A percentile compares a stretch with the other conserved stretches of the same genome.
Conservation (phyloP, 2,888 invertebrate species). For the Megalurothrips usitatus region DNA sequence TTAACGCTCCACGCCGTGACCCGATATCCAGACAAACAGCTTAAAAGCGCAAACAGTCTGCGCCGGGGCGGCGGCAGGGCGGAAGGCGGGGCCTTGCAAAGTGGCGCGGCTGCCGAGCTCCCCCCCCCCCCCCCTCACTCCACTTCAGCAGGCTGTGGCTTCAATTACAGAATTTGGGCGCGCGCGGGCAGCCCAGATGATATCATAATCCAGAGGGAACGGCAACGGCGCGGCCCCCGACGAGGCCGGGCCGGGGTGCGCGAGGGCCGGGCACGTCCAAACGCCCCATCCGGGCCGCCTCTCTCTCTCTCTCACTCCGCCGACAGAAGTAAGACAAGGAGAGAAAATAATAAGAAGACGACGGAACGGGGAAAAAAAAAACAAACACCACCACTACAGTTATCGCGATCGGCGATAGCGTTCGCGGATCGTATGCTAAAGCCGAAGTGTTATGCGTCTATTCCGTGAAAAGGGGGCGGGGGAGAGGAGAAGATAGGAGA, state of each 20-base stretch:
- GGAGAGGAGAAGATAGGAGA: too few relatives aligned
- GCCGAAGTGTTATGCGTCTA: too few relatives aligned
- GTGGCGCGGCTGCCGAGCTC: background rate
- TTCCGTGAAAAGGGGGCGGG: too few relatives aligned
- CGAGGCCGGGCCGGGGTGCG: background rate
- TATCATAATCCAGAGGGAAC: slow-evolving; percentile 17
- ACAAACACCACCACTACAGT: background rate
- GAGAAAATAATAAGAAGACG: background rate
- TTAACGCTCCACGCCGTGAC: too few relatives aligned
- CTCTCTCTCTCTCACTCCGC: too few relatives aligned
- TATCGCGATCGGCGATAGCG: background rate
- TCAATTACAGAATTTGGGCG: background rate
- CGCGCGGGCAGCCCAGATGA: background rate
- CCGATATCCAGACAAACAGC: background rate
- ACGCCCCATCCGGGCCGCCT: too few relatives aligned
- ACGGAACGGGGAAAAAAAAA: background rate
- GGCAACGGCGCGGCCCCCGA: background rate
- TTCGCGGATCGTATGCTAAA: too few relatives aligned
- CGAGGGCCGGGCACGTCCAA: too few relatives aligned
- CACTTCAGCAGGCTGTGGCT: slow-evolving; percentile 3
- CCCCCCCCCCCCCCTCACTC: background rate
- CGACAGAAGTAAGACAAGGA: background rate
- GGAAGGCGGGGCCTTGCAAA: background rate
- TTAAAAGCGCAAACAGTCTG: background rate
- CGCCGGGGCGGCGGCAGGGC: too few relatives aligned